Evolutionary conservation across 1,140 invertebrate genomes (phyloP).

Genomic region (Musca domestica): DNA sequence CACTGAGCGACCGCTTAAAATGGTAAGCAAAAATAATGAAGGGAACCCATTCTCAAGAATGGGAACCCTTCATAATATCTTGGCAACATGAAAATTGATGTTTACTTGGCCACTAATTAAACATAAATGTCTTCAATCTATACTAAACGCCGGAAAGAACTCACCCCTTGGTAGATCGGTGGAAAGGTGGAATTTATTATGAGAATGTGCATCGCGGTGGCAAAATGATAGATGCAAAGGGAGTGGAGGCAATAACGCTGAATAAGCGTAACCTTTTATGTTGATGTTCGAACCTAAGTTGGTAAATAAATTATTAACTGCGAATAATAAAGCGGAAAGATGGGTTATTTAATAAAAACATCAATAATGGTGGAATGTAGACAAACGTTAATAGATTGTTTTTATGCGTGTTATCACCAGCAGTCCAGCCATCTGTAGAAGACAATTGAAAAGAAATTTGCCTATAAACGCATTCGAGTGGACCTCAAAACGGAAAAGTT

Average conservation of each 20-base stretch:
- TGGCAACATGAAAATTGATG: constrained; percentile 20
- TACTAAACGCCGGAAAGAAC: constrained; percentile 1
- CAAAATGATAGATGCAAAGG: neutral
- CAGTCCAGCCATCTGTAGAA: too few relatives aligned
- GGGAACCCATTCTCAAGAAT: too few relatives aligned
- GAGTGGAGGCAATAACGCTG: neutral
- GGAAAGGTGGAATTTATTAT: neutral
- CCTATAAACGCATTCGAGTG: too few relatives aligned
- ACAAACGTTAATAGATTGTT: too few relatives aligned
- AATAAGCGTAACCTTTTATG: neutral
- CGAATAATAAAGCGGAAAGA: neutral
- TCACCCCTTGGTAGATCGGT: neutral
- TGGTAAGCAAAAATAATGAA: too few relatives aligned
- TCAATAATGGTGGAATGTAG: neutral
- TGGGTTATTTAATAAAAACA: constrained; percentile 11
- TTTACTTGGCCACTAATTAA: constrained; percentile 17
- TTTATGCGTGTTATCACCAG: too few relatives aligned
- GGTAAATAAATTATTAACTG: constrained; percentile 14
- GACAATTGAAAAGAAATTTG: too few relatives aligned
- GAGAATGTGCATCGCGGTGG: too few relatives aligned
- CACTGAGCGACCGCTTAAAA: too few relatives aligned
- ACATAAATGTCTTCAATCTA: constrained; percentile 18
- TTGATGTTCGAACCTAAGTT: too few relatives aligned
- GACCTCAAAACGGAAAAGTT: too few relatives aligned
- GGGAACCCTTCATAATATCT: constrained; percentile 1